phyloP scores from a whole-genome alignment of 1,140 invertebrate species.

The Neotoxoptera formosana region DNA sequence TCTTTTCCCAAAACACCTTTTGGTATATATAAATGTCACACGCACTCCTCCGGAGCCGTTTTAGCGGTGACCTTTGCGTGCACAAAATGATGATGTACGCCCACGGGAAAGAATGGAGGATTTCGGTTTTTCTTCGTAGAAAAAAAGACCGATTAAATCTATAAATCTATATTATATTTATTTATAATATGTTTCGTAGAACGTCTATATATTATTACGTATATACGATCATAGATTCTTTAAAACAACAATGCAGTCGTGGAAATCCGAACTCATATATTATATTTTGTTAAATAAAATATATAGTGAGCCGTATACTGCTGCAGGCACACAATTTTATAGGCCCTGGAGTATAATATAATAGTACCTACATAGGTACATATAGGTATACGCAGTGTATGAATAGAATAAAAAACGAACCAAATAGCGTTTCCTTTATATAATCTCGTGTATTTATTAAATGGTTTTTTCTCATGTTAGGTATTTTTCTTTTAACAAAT shows the following conservation, averaged over 20 bases:
- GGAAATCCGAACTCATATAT: background rate
- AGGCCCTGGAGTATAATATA: background rate
- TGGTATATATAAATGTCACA: background rate
- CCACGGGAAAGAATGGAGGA: background rate
- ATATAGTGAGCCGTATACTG: background rate
- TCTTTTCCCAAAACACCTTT: background rate
- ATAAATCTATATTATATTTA: background rate
- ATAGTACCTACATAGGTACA: background rate
- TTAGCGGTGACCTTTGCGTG: background rate
- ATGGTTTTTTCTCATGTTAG: slow-evolving; percentile 46
- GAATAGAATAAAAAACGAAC: slow-evolving; percentile 18
- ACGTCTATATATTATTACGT: background rate
- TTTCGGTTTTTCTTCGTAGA: background rate
- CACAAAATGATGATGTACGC: background rate
- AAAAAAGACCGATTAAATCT: background rate
- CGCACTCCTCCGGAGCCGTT: background rate
- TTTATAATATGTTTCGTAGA: background rate
- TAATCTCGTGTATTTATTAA: slow-evolving; percentile 56
- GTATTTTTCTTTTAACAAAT: slow-evolving; percentile 53
- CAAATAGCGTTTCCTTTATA: slow-evolving; percentile 22
- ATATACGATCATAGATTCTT: background rate
- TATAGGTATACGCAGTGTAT: background rate
- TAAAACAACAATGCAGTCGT: background rate
- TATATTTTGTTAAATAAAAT: background rate
- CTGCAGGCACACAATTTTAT: background rate